Base-by-base conservation (phyloP, 2,888 invertebrate genomes). In the Latheticus oryzae region DNA sequence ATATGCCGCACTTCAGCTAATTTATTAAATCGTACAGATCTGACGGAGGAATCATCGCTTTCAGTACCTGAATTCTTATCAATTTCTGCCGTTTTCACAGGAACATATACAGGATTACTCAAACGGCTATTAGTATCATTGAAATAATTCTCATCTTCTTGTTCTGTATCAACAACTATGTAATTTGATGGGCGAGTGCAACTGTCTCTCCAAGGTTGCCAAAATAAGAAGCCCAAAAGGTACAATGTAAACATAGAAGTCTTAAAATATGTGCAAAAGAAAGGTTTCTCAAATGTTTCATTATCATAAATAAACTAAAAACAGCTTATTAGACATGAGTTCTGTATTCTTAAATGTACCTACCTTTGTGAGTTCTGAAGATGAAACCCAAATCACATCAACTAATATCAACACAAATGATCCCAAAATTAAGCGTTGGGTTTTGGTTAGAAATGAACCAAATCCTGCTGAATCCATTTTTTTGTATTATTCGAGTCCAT, bases 331-430 rank as follows among this genome's bases (percentile, higher is more conserved):
- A 21, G 7, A 21, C 21, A 21, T 21, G 7, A 5, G 5, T 7
- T 5, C 21, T 28, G 28, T 28, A 11, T 2, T 28, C 1, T 28
- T 28, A 21, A 21, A 21, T 7, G 21, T 11, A n/a, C 42, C 64
- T 73, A 97, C 97, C 87, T 95, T 92, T 58, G 95, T 95, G 59
- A 97, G 82, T 82, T 97, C 96, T 24, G 95, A 93, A 40, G 96
- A 97, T 47, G 92, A 88, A 47, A 97, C 97, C 97, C 97, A 97
- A 72, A 98, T 88, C 55, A 97, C 83, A 81, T 97, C 95, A 66
- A 97, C 97, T 71, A 97, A 80, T 65, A 97, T 79, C 61, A 98
- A 83, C 68, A 97, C 85, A 71, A 93, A 84, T 66, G 95, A 83
- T 70, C 97, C 98, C 71, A 96, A 83, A 60, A 91, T 82, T 69